Base-by-base conservation (phyloP, 2,888 invertebrate genomes). In the Lepidonotus clava region DNA sequence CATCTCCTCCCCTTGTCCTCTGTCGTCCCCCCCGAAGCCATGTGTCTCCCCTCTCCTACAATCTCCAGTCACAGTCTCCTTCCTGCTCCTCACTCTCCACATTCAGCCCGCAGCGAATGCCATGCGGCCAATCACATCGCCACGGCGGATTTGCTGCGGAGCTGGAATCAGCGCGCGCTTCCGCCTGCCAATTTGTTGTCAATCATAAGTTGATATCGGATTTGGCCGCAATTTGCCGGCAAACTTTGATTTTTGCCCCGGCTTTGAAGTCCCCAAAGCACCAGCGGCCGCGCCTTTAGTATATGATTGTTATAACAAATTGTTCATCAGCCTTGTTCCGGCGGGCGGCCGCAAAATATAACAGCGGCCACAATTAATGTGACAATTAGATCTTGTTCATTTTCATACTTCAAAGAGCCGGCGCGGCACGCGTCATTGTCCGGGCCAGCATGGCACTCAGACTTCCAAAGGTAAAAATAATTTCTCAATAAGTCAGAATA, bases 381-480 rank as follows among this genome's bases (percentile, higher is more conserved):
- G 80, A 80, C 80, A 80, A 80, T 80, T 80, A 80, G 46, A 80
- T 80, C 51, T 41, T 80, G 46, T 46, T 80, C 80, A 80, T 80
- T 80, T 80, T 80, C 80, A 80, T 80, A 80, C 80, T 46, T 80
- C 80, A 80, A 80, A 80, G 80, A 66, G 46, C 14, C 14, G n/a
- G 41, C 2, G 34, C 32, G 8, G 41, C 5, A 24, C n/a, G 5
- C 32, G 18, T 46, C 80, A 80, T 80, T 80, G 46, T 80, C 24
- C 51, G 46, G 4, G n/a, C 11, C 80, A 21, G 0, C 51, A 80
- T 80, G 46, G 80, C 51, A 51, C 80, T 80, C 51, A 51, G 40
- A 8, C 32, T 46, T 8, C 80, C 80, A 80, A 83, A 83, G 86
- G 86, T 86, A 71, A 86, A 86, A 86, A 86, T 86, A 86, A 86